Conservation (phyloP, 2,113 vertebrate genomes). For the Nibea coibor region DNA sequence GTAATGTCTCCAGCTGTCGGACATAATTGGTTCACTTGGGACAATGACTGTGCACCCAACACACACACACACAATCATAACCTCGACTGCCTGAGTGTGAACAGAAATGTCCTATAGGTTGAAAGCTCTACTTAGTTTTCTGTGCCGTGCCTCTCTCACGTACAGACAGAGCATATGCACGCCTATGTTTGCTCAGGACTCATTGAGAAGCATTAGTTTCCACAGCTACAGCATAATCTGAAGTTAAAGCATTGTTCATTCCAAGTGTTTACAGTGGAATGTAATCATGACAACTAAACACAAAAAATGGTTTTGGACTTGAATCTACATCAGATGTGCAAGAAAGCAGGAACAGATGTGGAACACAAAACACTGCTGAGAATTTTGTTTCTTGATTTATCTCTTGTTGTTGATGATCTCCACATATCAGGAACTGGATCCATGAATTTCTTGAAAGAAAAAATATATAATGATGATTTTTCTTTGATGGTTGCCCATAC, state of each 20-base stretch:
- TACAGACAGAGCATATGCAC: neutral
- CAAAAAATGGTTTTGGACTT: neutral
- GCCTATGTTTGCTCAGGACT: neutral
- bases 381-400: neutral
- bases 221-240: slow-evolving; percentile 25
- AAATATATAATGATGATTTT: neutral
- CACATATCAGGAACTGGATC: neutral
- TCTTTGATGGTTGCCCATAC: too few species aligned
- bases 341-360: slow-evolving; percentile 2
- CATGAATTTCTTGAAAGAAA: neutral
- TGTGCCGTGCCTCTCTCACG: neutral
- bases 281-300: neutral
- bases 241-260: neutral
- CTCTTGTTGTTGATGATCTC: neutral
- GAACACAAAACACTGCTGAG: neutral
- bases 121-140: slow-evolving; percentile 23
- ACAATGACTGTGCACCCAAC: slow-evolving; percentile 5
- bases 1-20: slow-evolving; percentile 34
- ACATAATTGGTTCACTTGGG: slow-evolving; percentile 47
- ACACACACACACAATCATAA: neutral
- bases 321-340: neutral
- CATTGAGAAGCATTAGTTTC: slow-evolving; percentile 34
- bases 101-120: slow-evolving; percentile 26
- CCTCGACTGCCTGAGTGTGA: slow-evolving; percentile 28
- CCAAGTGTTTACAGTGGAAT: slow-evolving; percentile 2